phyloP scores from a whole-genome alignment of 2,113 vertebrate species.

The Thamnaconus septentrionalis region DNA sequence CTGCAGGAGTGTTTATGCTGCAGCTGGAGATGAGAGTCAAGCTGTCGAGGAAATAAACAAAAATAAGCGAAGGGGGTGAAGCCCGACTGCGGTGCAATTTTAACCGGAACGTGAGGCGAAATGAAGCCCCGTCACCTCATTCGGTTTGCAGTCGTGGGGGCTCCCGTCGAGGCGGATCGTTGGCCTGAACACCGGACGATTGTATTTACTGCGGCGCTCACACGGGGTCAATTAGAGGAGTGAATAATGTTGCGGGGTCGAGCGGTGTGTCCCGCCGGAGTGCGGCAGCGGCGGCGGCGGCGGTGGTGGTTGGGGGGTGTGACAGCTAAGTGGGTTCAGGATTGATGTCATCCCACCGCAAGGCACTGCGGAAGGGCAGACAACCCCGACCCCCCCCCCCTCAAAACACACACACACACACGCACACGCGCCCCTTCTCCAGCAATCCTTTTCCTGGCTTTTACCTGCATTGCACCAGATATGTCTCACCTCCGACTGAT shows the following conservation, averaged over 20 bases:
- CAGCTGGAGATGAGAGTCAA: constrained; percentile 12
- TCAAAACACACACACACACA: neutral
- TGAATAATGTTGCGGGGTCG: constrained; percentile 25
- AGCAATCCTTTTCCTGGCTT: constrained; percentile 41
- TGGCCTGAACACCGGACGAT: constrained; percentile 32
- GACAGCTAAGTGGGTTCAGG: constrained; percentile 59
- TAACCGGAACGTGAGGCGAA: no score
- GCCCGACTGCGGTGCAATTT: no score
- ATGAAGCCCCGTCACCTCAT: no score
- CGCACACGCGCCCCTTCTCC: no score
- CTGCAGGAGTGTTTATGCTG: constrained; percentile 16
- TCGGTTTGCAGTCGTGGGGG: no score
- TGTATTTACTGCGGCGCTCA: constrained; percentile 37
- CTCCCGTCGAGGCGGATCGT: no score
- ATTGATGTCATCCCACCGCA: constrained; percentile 63
- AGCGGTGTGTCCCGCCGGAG: constrained; percentile 34
- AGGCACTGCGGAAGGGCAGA: constrained; percentile 60
- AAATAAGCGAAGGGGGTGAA: no score
- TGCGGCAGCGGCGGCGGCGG: constrained; percentile 20
- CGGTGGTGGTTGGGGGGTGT: constrained; percentile 8
- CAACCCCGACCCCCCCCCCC: constrained; percentile 9
- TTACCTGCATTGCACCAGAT: constrained; percentile 77
- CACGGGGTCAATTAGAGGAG: constrained; percentile 31
- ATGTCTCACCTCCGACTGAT: constrained; percentile 69
- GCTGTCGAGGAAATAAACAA: no score